Base-by-base conservation (phyloP, 2,888 invertebrate species). In the Omphaloscelis lunosa region DNA sequence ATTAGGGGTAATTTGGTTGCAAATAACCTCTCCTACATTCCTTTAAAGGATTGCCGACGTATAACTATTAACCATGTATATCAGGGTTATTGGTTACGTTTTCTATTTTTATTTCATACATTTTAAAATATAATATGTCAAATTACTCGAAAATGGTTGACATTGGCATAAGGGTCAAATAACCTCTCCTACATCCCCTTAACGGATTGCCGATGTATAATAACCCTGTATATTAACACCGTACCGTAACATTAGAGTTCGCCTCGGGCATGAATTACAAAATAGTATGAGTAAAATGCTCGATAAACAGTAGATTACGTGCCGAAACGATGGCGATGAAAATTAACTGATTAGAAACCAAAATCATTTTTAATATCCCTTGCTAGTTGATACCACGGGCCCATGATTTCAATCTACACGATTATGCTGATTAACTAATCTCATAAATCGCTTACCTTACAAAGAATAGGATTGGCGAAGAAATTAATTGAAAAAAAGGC, bases 401-500 rank as follows among this genome's bases (percentile, higher is more conserved):
- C 72, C 68, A 9, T 67, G 69, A 76, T 78, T 84, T 78, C 81
- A 82, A 84, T 86, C 82, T 59, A 69, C 56, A 77, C 65, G 78
- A 80, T 84, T 74, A 83, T 75, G 73, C 75, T 84, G 86, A 90
- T 86, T 83, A 85, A 83, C 82, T 83, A 82, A 85, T 84, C 70
- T 71, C 66, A 61, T 81, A 71, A 87, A 83, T 85, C 75, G 75
- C 74, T 77, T 69, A 80, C 72, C 66, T 77, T 62, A 66, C 73
- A 82, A 85, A 84, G 77, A 87, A 82, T 82, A 75, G 80, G 80
- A 79, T 82, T 75, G 56, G 75, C 53, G 58, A 75, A 79, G 68
- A 67, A 81, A 85, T 84, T 84, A 79, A 87, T 88, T 81, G 82
- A 78, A 86, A 78, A 83, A 83, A 72, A 78, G 88, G 83, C 87